These are phyloP conservation scores for Cephalopterus ornatus DNA, from an alignment of 2,113 vertebrate species.

Conservation along the genomic window DNA sequence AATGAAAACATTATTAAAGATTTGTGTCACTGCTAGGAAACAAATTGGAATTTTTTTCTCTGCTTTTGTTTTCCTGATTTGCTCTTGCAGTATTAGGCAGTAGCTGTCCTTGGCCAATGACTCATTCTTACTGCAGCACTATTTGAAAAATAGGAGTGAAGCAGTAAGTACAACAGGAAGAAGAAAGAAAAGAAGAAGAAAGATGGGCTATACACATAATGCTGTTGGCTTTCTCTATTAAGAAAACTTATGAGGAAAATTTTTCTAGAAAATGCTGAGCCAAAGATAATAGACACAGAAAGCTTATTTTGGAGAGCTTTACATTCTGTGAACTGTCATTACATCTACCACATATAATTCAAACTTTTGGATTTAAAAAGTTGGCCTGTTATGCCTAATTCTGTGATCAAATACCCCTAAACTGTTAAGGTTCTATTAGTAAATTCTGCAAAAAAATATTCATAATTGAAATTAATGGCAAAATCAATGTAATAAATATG, in stretches of 20 bases:
- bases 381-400: background rate
- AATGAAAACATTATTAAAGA: slow-evolving; percentile 60
- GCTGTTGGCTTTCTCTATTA: background rate
- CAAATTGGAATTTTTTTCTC: background rate
- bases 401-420: background rate
- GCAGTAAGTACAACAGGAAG: background rate
- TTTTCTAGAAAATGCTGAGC: background rate
- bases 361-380: background rate
- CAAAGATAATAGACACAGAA: background rate
- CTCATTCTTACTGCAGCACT: background rate
- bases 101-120: background rate
- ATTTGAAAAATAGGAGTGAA: background rate
- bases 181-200: background rate
- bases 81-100: background rate
- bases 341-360: background rate
- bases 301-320: background rate
- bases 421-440: background rate
- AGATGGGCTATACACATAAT: background rate
- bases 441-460: background rate
- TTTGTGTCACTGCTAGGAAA: slow-evolving; percentile 20
- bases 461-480: background rate
- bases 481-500: background rate
- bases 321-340: background rate
- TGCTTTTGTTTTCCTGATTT: slow-evolving; percentile 38
- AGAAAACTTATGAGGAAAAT: background rate